These are phyloP conservation scores for Rhimphoctona megacephalus DNA, from an alignment of 2,888 invertebrate species.

Conservation along the genomic window DNA sequence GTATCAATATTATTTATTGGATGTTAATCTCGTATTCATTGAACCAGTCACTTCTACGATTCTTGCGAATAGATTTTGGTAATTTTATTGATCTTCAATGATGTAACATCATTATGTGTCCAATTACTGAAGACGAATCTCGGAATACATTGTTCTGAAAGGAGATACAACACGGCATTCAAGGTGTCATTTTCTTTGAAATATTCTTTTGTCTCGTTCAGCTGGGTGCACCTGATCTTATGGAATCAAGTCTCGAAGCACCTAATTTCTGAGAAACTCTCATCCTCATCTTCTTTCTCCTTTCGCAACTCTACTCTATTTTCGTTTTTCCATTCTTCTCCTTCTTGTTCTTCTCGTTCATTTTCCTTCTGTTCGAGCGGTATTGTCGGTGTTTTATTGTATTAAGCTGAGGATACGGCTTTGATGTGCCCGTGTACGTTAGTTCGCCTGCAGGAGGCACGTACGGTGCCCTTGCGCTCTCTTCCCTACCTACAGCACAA, in stretches of 20 bases:
- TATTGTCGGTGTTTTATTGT: slow-evolving; percentile 64
- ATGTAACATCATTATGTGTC: not conserved
- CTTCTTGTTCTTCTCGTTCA: slow-evolving; percentile 17
- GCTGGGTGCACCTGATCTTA: slow-evolving; percentile 52
- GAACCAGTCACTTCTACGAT: not conserved
- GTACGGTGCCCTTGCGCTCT: slow-evolving; percentile 50
- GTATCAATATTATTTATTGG: not conserved
- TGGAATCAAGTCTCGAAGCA: slow-evolving; percentile 62
- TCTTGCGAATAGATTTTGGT: not conserved
- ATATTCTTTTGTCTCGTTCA: slow-evolving; percentile 57
- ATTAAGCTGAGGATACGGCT: slow-evolving; percentile 67
- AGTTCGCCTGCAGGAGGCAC: slow-evolving; percentile 63
- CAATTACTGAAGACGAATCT: slow-evolving; percentile 1
- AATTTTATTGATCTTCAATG: not conserved
- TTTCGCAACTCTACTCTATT: slow-evolving; percentile 36
- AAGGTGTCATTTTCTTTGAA: slow-evolving; percentile 43
- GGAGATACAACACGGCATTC: slow-evolving; percentile 11
- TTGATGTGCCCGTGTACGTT: slow-evolving; percentile 63
- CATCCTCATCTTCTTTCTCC: slow-evolving; percentile 49
- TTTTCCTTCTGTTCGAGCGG: slow-evolving; percentile 17
- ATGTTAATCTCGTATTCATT: not conserved
- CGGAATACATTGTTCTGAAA: slow-evolving; percentile 14
- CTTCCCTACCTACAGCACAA: slow-evolving; percentile 30
- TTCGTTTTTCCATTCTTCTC: slow-evolving; percentile 30
- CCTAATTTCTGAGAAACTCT: slow-evolving; percentile 63